These are phyloP conservation scores for Mobula birostris DNA, from an alignment of 2,113 vertebrate genomes.

Conservation along the genomic window DNA sequence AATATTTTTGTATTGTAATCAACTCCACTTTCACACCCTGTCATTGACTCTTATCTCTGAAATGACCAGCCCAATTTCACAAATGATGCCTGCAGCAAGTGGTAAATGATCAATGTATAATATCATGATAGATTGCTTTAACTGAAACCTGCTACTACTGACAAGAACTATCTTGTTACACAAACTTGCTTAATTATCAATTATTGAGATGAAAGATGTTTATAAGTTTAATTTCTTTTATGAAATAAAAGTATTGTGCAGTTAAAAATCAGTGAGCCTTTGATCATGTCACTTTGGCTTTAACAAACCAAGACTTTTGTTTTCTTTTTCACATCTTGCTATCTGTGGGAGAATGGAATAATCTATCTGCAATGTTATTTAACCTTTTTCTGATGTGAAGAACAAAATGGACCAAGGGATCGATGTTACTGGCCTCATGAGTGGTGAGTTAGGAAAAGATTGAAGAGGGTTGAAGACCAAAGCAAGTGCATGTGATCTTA, in stretches of 20 bases:
- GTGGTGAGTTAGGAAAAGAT: too few relatives aligned
- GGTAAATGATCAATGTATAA: too few relatives aligned
- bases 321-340: not conserved
- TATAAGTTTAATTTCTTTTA: not conserved
- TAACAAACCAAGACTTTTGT: not conserved
- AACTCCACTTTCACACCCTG: not conserved
- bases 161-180: not conserved
- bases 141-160: not conserved
- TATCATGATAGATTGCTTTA: not conserved
- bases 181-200: not conserved
- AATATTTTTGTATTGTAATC: not conserved
- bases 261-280: not conserved
- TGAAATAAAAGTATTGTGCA: not conserved
- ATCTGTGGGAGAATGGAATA: not conserved
- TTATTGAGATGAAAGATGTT: not conserved
- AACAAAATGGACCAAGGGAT: too few relatives aligned
- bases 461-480: too few relatives aligned
- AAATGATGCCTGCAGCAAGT: not conserved
- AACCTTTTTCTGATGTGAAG: not conserved
- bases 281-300: not conserved
- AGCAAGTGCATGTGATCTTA: too few relatives aligned
- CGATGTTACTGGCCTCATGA: too few relatives aligned
- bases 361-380: not conserved
- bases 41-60: not conserved
- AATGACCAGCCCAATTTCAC: not conserved